Evolutionary conservation across 2,113 vertebrate genomes (phyloP).

Genomic region (Uria lomvia): DNA sequence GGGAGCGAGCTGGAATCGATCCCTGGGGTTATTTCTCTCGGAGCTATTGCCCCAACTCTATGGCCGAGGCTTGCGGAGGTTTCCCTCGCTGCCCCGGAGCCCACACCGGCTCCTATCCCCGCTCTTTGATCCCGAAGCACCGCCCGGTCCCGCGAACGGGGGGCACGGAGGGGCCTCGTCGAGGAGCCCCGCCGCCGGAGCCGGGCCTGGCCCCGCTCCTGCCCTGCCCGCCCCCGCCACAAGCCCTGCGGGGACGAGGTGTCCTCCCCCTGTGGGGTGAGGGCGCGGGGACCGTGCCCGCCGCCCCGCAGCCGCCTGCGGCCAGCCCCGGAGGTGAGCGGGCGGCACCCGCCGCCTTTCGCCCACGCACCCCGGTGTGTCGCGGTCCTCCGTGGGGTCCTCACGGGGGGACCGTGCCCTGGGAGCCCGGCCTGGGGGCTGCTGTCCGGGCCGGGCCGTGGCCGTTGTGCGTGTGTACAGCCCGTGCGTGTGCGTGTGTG

Average conservation of each 20-base stretch:
- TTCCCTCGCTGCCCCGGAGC: background rate
- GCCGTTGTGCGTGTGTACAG: background rate
- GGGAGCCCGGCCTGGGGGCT: background rate
- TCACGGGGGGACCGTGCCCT: fast-evolving
- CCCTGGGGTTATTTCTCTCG: background rate
- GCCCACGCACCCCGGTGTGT: too few species aligned
- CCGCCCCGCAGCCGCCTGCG: background rate
- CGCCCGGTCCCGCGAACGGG: too few species aligned
- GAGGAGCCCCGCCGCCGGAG: background rate
- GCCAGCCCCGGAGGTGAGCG: background rate
- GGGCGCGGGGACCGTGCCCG: background rate
- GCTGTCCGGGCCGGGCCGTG: background rate
- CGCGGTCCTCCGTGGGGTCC: background rate
- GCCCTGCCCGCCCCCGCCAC: background rate
- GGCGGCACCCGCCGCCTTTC: background rate
- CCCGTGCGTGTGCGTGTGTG: background rate
- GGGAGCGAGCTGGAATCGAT: background rate
- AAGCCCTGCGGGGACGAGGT: fast-evolving
- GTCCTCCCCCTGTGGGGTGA: too few species aligned
- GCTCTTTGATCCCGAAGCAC: background rate
- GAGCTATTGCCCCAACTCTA: too few species aligned
- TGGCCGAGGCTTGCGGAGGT: background rate
- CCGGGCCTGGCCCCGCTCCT: background rate
- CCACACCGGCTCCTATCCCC: background rate
- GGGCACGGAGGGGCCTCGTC: background rate